Evolutionary conservation across 2,797 vertebrate genomes (phyloP).

Genomic region (Megalops cyprinoides): DNA sequence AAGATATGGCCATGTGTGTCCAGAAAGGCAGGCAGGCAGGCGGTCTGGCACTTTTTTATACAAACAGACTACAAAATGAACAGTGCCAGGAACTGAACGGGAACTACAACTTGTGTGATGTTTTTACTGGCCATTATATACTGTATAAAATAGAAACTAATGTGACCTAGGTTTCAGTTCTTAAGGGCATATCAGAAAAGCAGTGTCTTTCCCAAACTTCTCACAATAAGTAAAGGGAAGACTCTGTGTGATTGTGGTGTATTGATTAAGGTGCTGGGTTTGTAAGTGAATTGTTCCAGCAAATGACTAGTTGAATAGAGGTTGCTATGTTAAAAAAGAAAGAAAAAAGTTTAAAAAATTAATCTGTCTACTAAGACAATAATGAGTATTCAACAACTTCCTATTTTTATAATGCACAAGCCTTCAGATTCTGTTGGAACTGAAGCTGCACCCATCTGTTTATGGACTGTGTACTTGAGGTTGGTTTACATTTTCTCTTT

Average conservation of each 20-base stretch:
- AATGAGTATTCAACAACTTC: too few species aligned
- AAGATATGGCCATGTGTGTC: slow-evolving; percentile 6
- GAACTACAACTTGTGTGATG: not conserved
- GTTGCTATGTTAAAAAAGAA: too few species aligned
- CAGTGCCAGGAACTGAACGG: not conserved
- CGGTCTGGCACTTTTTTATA: not conserved
- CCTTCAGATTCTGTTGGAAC: not conserved
- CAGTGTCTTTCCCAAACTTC: not conserved
- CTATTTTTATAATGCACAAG: not conserved
- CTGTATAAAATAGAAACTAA: not conserved
- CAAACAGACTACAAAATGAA: slow-evolving; percentile 13
- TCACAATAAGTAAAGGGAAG: too few species aligned
- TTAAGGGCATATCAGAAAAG: not conserved
- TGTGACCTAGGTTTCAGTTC: not conserved
- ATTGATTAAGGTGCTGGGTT: too few species aligned
- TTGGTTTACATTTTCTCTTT: not conserved
- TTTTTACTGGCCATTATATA: not conserved
- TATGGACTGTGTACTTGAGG: too few species aligned
- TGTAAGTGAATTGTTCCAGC: too few species aligned
- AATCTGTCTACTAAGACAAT: too few species aligned
- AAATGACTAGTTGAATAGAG: too few species aligned
- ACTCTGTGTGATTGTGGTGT: too few species aligned
- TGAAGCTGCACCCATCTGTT: too few species aligned
- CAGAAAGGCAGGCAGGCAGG: not conserved
- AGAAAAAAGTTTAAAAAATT: too few species aligned